Evolutionary conservation across 37 sponge, comb jelly and placozoan genomes (phyloP).

Genomic region (Oopsacas minuta): DNA sequence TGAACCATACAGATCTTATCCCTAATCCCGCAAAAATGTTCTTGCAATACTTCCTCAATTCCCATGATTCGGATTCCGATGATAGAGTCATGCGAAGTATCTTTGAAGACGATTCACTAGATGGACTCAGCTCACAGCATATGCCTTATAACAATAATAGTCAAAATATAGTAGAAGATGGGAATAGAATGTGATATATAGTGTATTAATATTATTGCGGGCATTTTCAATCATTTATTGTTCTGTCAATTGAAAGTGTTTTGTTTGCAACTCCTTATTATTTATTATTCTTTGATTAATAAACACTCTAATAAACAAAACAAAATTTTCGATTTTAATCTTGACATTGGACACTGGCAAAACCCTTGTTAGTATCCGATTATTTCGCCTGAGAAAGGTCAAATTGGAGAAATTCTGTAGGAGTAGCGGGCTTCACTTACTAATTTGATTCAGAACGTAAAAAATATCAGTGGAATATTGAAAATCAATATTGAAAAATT

Average conservation of each 20-base stretch:
- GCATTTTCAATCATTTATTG: not conserved
- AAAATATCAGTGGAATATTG: too few relatives aligned
- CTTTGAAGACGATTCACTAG: conserved; percentile 6
- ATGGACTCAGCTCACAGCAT: not conserved
- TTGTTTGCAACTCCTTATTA: too few relatives aligned
- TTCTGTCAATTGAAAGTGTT: not conserved
- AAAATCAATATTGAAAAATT: too few relatives aligned
- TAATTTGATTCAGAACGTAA: too few relatives aligned
- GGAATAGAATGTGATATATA: not conserved
- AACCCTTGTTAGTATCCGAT: too few relatives aligned
- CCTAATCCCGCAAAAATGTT: not conserved
- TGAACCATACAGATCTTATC: not conserved
- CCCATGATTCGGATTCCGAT: not conserved
- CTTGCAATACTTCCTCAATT: not conserved
- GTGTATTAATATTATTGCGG: not conserved
- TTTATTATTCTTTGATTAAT: too few relatives aligned
- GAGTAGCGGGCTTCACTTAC: too few relatives aligned
- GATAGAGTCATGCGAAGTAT: not conserved
- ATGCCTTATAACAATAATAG: not conserved
- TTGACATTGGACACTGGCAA: too few relatives aligned
- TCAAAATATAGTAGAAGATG: not conserved
- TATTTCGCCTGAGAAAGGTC: too few relatives aligned
- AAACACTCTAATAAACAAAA: too few relatives aligned
- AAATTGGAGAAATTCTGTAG: too few relatives aligned
- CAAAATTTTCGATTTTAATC: too few relatives aligned